Percentiles rank a stretch among this genome's conserved stretches.
Conservation (phyloP, 2,888 invertebrate species). For the Carabus problematicus region DNA sequence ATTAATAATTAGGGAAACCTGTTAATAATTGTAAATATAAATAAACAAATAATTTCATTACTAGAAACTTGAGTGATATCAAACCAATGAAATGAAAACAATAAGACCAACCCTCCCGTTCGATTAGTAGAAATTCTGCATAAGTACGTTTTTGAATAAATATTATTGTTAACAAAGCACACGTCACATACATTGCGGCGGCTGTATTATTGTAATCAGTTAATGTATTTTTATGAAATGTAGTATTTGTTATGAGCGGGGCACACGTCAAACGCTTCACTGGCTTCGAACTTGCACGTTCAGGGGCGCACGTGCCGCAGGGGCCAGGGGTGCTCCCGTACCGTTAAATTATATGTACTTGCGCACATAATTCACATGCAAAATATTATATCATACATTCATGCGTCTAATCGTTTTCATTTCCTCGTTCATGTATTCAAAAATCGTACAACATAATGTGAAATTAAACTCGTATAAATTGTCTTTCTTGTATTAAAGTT, state of each 20-base stretch:
- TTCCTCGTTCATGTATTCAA: conserved; percentile 2
- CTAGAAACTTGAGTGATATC: too few species aligned
- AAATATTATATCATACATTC: conserved; percentile 18
- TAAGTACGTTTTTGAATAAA: conserved; percentile 5
- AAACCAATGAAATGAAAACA: too few species aligned
- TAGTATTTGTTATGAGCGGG: conserved; percentile 49
- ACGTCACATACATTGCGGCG: conserved; percentile 32
- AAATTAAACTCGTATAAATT: too few species aligned
- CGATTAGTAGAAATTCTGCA: too few species aligned
- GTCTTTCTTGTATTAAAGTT: too few species aligned
- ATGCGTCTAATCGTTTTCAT: conserved; percentile 11
- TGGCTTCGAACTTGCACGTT: conserved; percentile 14
- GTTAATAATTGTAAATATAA: too few species aligned
- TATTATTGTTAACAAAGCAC: conserved; percentile 11
- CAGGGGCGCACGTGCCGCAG: conserved; percentile 29
- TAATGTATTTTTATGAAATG: conserved; percentile 53
- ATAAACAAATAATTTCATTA: too few species aligned
- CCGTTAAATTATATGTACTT: conserved; percentile 37
- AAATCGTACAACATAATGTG: too few species aligned
- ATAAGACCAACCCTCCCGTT: too few species aligned
- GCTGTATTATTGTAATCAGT: conserved; percentile 52
- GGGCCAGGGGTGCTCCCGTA: conserved; percentile 27
- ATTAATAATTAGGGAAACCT: too few species aligned
- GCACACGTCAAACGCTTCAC: conserved; percentile 31
- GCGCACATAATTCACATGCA: conserved; percentile 25